These are phyloP conservation scores for Cynopterus brachyotis DNA, from an alignment of 2,113 vertebrate species.

Conservation along the genomic window DNA sequence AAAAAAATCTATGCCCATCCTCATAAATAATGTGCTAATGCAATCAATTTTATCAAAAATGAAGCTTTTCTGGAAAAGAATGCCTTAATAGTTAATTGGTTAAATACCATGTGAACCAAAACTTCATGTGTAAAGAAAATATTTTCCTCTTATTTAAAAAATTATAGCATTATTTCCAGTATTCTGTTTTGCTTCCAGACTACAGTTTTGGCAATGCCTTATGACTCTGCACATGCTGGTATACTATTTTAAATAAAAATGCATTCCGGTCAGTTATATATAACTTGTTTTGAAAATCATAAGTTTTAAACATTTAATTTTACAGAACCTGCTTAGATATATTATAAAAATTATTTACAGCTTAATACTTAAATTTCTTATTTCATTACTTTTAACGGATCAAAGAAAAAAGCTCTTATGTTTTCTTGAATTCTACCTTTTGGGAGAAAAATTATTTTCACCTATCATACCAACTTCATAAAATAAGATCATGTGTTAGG, in stretches of 20 bases:
- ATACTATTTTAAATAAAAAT: conserved; percentile 63
- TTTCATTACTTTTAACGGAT: conserved; percentile 23
- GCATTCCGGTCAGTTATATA: conserved; percentile 58
- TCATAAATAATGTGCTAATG: conserved; percentile 51
- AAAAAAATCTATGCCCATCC: conserved; percentile 20
- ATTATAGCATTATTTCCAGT: conserved; percentile 55
- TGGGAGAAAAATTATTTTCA: conserved; percentile 38
- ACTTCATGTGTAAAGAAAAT: conserved; percentile 60
- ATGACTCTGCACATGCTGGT: background rate
- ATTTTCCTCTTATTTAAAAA: conserved; percentile 68
- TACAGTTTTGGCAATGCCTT: conserved; percentile 56
- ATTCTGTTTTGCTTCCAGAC: conserved; percentile 61
- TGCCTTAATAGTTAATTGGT: conserved; percentile 35
- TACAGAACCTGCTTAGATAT: conserved; percentile 3
- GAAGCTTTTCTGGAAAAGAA: conserved; percentile 31
- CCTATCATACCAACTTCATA: conserved; percentile 22
- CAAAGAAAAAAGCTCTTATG: background rate
- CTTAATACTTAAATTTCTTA: conserved; percentile 27
- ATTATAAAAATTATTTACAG: conserved; percentile 1
- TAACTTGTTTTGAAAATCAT: conserved; percentile 39
- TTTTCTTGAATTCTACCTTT: conserved; percentile 47
- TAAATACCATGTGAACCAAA: conserved; percentile 55
- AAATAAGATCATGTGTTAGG: background rate
- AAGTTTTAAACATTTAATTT: conserved; percentile 39
- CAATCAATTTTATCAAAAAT: conserved; percentile 34